Percentiles rank a stretch among this genome's conserved stretches.
Evolutionary conservation across 2,888 invertebrate species (phyloP).

Genomic region (Sussaba pulchella): DNA sequence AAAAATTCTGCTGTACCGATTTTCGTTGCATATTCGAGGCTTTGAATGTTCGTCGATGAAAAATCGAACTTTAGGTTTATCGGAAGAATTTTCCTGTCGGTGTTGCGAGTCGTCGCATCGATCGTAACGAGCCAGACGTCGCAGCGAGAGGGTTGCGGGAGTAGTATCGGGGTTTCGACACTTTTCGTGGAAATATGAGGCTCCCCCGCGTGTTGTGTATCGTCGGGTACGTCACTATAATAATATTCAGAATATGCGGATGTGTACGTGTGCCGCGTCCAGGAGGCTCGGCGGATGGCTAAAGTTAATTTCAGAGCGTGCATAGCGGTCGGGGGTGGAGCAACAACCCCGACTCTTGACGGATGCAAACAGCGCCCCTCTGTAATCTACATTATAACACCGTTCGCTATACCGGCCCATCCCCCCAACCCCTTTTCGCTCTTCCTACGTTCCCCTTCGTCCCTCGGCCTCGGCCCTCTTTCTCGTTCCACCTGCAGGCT

Average conservation of each 20-base stretch:
- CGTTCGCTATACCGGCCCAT: conserved; percentile 25
- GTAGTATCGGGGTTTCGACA: conserved; percentile 35
- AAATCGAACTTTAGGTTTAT: too few species aligned
- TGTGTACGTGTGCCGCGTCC: conserved; percentile 47
- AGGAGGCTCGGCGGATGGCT: conserved; percentile 54
- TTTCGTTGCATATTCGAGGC: too few species aligned
- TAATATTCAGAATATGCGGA: conserved; percentile 66
- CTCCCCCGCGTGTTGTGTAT: conserved; percentile 13
- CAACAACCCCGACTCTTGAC: conserved; percentile 61
- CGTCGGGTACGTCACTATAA: conserved; percentile 41
- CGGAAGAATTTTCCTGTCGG: neutral
- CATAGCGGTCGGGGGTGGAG: conserved; percentile 42
- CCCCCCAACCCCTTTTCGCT: conserved; percentile 4
- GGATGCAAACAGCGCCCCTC: conserved; percentile 66
- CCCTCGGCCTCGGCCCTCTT: too few species aligned
- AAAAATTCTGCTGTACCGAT: too few species aligned
- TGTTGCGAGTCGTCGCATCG: neutral
- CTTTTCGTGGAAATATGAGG: conserved; percentile 27
- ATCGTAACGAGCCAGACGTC: conserved; percentile 4
- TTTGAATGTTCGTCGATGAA: too few species aligned
- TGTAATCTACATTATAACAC: conserved; percentile 65
- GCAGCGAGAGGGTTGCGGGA: neutral
- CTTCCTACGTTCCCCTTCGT: neutral
- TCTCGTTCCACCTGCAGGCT: conserved; percentile 3
- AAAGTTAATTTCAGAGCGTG: conserved; percentile 66